A percentile compares a stretch with the other conserved stretches of the same genome.
phyloP scores from a whole-genome alignment of 2,113 vertebrate species.

The Strigops habroptila region DNA sequence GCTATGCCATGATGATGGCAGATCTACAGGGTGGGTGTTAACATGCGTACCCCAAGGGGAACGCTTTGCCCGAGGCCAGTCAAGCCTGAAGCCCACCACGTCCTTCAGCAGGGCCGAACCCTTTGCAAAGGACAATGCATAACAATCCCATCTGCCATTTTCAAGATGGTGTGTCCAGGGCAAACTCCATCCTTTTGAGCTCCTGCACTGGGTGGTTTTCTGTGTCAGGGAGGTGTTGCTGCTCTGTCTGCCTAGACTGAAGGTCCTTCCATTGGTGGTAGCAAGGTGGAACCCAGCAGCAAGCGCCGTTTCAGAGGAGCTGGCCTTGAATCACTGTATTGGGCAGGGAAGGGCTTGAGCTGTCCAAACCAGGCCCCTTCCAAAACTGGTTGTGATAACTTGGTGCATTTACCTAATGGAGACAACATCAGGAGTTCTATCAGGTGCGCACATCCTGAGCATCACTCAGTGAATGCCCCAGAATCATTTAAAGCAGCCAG shows the following conservation, averaged over 20 bases:
- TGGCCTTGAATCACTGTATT: not conserved
- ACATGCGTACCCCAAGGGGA: not conserved
- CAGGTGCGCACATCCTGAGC: not conserved
- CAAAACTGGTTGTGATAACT: not conserved
- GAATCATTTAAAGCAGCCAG: rapidly evolving
- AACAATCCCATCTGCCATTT: not conserved
- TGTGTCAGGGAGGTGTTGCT: not conserved
- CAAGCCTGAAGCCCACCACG: not conserved
- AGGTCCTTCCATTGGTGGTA: not conserved
- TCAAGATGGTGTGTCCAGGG: not conserved
- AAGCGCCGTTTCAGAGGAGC: not conserved
- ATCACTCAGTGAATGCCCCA: rapidly evolving
- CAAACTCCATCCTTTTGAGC: not conserved
- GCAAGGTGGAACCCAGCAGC: not conserved
- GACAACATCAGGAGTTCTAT: not conserved
- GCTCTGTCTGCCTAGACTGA: not conserved
- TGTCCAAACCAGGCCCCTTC: not conserved
- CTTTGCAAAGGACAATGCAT: not conserved
- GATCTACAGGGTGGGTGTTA: not conserved
- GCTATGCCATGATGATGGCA: not conserved
- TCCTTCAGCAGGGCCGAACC: not conserved
- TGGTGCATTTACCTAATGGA: not conserved
- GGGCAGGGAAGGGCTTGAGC: not conserved
- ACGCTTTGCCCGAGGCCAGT: not conserved
- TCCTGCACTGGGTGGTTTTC: not conserved